These are phyloP conservation scores for Lagopus muta DNA, from an alignment of 2,113 vertebrate genomes.

Conservation along the genomic window DNA sequence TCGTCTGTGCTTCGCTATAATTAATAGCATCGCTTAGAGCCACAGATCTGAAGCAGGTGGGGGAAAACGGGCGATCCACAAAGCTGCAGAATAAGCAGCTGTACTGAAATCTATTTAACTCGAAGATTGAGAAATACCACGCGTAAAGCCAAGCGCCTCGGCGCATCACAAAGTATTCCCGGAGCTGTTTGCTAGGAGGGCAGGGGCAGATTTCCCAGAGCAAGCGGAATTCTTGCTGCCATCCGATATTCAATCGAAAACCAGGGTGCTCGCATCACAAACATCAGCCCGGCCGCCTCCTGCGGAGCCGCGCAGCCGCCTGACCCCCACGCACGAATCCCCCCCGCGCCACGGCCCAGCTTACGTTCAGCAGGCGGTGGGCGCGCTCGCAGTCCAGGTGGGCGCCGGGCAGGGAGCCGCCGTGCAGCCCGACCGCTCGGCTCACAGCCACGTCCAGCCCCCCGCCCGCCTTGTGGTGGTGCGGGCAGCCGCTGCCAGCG, in stretches of 20 bases:
- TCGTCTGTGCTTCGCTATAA: conserved; percentile 32
- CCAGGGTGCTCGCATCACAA: conserved; percentile 39
- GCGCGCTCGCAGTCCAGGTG: conserved; percentile 84
- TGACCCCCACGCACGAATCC: no score
- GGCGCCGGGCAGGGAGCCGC: conserved; percentile 68
- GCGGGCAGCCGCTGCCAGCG: conserved; percentile 84
- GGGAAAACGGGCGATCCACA: conserved; percentile 26
- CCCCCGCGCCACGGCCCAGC: neutral
- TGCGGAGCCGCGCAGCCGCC: conserved; percentile 8
- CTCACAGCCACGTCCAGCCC: conserved; percentile 78
- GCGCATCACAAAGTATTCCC: neutral
- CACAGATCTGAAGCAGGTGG: conserved; percentile 70
- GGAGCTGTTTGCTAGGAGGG: conserved; percentile 42
- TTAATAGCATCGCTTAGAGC: conserved; percentile 53
- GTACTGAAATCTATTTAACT: conserved; percentile 62
- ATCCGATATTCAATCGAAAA: conserved; percentile 49
- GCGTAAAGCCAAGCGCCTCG: conserved; percentile 33
- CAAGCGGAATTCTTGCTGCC: conserved; percentile 48
- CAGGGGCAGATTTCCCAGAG: conserved; percentile 50
- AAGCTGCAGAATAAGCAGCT: conserved; percentile 64
- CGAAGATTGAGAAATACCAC: conserved; percentile 54
- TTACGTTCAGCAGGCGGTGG: conserved; percentile 88
- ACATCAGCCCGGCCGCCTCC: conserved; percentile 45
- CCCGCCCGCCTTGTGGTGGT: conserved; percentile 86
- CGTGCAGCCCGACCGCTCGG: conserved; percentile 70